A percentile compares a stretch with the other conserved stretches of the same genome.
These are phyloP conservation scores for Orgyia antiqua DNA, from an alignment of 2,888 invertebrate species.

Conservation along the genomic window DNA sequence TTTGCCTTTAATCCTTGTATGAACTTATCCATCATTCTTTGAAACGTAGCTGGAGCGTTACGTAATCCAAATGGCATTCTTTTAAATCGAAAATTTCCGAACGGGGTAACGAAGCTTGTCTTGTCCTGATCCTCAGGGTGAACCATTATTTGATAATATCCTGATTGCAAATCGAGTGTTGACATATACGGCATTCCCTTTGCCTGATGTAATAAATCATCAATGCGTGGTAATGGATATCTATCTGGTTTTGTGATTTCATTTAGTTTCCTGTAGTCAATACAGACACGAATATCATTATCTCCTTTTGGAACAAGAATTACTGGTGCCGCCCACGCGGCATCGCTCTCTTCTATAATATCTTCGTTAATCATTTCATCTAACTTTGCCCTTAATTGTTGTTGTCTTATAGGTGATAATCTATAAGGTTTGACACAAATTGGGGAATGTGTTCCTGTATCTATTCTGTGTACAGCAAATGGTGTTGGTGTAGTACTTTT, in stretches of 20 bases:
- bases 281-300: conserved; percentile 5
- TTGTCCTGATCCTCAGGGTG: conserved; percentile 22
- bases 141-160: conserved; percentile 38
- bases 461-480: conserved; percentile 12
- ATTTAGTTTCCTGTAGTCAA: conserved; percentile 7
- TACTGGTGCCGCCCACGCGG: conserved; percentile 8
- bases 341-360: conserved; percentile 5
- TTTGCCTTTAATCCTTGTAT: conserved; percentile 3
- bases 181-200: conserved; percentile 11
- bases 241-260: conserved; percentile 8
- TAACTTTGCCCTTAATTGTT: conserved; percentile 5
- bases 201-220: conserved; percentile 12
- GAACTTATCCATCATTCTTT: conserved; percentile 16
- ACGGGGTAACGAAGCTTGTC: conserved; percentile 28
- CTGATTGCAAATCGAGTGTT: conserved; percentile 25
- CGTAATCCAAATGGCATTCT: no score
- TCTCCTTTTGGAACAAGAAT: conserved; percentile 6
- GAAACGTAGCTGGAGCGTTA: conserved; percentile 32
- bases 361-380: conserved; percentile 4
- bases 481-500: conserved; percentile 2
- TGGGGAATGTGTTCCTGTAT: conserved; percentile 10
- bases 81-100: conserved; percentile 27
- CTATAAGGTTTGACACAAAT: conserved; percentile 7
- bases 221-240: conserved; percentile 7
- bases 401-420: conserved; percentile 1